These are phyloP conservation scores for Lepus europaeus DNA, from an alignment of 2,113 vertebrate genomes.

Conservation along the genomic window DNA sequence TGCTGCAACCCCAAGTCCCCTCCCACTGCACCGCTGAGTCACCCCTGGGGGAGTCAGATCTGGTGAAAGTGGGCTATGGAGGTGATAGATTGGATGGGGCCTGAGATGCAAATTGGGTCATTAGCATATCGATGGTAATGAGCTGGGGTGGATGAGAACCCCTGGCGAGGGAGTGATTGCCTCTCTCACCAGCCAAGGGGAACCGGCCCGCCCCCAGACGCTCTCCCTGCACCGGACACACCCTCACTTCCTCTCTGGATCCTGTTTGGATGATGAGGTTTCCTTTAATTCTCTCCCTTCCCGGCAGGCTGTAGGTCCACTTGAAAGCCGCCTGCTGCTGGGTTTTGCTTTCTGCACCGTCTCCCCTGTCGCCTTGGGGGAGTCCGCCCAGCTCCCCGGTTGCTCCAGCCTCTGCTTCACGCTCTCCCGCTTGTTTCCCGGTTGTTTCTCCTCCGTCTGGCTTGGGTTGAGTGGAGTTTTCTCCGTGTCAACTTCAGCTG, in stretches of 20 bases:
- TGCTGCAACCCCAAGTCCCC: no score
- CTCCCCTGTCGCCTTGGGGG: no score
- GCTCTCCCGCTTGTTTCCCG: not conserved
- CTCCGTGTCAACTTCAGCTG: fast-evolving
- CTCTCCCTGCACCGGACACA: fast-evolving
- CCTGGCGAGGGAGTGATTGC: fast-evolving
- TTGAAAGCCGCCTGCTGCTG: fast-evolving
- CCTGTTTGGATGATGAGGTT: fast-evolving
- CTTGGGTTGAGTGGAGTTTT: not conserved
- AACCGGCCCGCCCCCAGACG: not conserved
- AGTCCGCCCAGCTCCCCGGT: not conserved
- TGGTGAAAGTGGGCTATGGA: fast-evolving
- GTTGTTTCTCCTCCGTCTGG: not conserved
- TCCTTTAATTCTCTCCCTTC: no score
- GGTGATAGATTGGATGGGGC: not conserved
- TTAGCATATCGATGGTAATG: not conserved
- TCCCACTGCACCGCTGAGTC: no score
- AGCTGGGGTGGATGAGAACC: fast-evolving
- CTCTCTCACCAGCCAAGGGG: not conserved
- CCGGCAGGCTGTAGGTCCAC: not conserved
- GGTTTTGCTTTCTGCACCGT: not conserved
- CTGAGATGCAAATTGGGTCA: not conserved
- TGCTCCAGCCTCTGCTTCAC: not conserved
- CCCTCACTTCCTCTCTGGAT: not conserved
- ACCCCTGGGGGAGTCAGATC: no score